A percentile compares a stretch with the other conserved stretches of the same genome.
These are phyloP conservation scores for Oreocharis arfaki DNA, from an alignment of 2,113 vertebrate species.

Conservation along the genomic window DNA sequence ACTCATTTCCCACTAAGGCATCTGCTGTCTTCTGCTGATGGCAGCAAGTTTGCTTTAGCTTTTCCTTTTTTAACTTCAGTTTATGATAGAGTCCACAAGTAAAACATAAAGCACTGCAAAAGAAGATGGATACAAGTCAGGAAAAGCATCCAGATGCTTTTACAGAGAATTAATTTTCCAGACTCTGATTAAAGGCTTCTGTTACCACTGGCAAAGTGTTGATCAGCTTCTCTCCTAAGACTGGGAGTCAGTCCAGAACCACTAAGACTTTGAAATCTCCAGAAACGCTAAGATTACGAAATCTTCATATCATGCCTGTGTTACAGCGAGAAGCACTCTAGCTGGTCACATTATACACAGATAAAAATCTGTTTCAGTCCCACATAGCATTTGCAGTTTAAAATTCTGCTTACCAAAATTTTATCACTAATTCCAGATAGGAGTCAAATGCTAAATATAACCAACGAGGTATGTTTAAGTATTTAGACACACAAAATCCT, in stretches of 20 bases:
- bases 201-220: neutral
- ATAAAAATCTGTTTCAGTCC: neutral
- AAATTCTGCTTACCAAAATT: neutral
- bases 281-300: neutral
- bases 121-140: slow-evolving; percentile 35
- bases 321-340: neutral
- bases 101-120: slow-evolving; percentile 42
- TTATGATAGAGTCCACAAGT: neutral
- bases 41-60: neutral
- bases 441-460: neutral
- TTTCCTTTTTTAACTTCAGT: slow-evolving; percentile 1
- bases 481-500: neutral
- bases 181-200: slow-evolving; percentile 31
- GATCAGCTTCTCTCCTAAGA: slow-evolving; percentile 34
- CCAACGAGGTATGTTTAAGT: neutral
- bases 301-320: neutral
- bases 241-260: neutral
- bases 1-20: slow-evolving; percentile 8
- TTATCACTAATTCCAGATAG: neutral
- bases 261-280: neutral
- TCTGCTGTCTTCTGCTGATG: slow-evolving; percentile 26
- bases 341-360: neutral
- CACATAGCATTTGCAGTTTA: neutral
- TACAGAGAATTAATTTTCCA: slow-evolving; percentile 46
- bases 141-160: slow-evolving; percentile 41